Percentiles rank a stretch among this genome's conserved stretches.
Conservation (phyloP, 1,140 invertebrate genomes). For the Acyrthosiphon pisum region DNA sequence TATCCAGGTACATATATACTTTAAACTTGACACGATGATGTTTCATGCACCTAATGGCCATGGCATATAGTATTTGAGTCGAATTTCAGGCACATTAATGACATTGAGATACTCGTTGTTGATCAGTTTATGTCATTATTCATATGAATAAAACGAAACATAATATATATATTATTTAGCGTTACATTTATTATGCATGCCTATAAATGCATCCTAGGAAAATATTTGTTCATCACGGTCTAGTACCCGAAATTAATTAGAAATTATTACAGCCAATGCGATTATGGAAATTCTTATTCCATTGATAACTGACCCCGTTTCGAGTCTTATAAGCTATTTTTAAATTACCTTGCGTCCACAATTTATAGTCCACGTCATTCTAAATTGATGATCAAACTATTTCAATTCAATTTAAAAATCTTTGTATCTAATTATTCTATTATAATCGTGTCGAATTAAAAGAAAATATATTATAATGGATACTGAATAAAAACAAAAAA, state of each 20-base stretch:
- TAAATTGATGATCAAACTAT: neutral
- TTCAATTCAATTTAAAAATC: neutral
- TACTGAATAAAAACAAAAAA: too few species aligned
- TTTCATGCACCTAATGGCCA: neutral
- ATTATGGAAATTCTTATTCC: neutral
- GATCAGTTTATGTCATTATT: neutral
- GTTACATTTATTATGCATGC: too few species aligned
- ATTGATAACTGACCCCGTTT: neutral
- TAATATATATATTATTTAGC: too few species aligned
- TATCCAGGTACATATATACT: neutral
- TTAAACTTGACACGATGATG: neutral
- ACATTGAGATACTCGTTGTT: neutral
- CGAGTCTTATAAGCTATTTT: neutral
- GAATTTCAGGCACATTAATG: neutral
- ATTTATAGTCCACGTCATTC: neutral
- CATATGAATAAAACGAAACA: neutral
- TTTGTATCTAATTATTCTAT: neutral
- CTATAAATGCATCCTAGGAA: neutral
- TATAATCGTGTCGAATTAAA: too few species aligned
- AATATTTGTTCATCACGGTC: neutral
- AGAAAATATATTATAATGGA: too few species aligned
- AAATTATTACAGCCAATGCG: neutral
- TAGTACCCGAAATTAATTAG: neutral
- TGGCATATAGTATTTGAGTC: neutral
- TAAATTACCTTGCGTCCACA: neutral